A percentile compares a stretch with the other conserved stretches of the same genome.
Conservation (phyloP, 1,140 invertebrate genomes). For the Chironomus tepperi region DNA sequence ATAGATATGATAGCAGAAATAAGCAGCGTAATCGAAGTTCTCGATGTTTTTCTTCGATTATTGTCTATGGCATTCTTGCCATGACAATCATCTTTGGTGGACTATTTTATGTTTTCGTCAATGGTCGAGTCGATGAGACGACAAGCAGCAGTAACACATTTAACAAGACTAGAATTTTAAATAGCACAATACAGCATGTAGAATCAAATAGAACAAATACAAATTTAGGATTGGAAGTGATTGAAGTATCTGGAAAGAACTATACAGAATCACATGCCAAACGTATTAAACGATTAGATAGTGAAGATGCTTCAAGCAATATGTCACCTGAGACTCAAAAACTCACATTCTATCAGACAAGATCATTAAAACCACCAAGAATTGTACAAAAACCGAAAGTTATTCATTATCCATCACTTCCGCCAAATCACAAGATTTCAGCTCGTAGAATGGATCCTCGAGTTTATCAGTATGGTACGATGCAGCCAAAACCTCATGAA, state of each 20-base stretch:
- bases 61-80: background rate
- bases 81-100: background rate
- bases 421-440: background rate
- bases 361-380: background rate
- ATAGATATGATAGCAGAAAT: background rate
- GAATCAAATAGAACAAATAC: background rate
- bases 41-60: background rate
- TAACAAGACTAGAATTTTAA: background rate
- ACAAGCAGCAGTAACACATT: background rate
- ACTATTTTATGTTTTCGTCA: background rate
- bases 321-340: background rate
- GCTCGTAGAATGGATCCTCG: background rate
- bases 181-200: background rate
- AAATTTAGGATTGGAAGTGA: background rate
- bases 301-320: background rate
- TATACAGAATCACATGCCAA: background rate
- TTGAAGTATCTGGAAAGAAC: background rate
- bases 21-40: background rate
- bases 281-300: constrained; percentile 15
- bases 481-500: background rate
- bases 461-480: background rate
- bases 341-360: background rate
- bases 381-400: background rate
- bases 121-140: background rate
- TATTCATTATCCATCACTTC: background rate